Evolutionary conservation across 2,888 invertebrate species (phyloP).

Genomic region (Drosophila eohydei): DNA sequence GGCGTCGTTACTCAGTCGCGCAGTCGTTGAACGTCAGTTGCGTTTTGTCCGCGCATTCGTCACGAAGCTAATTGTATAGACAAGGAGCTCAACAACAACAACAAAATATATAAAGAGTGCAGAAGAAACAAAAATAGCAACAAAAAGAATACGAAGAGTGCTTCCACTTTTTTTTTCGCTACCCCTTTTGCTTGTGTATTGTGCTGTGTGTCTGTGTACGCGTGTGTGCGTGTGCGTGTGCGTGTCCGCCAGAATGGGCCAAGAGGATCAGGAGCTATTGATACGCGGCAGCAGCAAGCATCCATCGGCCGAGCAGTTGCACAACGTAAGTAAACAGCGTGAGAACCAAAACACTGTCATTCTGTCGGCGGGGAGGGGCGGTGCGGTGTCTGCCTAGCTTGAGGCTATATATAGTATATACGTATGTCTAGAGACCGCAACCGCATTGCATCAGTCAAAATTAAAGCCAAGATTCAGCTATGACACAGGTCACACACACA

Average conservation of each 20-base stretch:
- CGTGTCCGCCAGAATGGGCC: conserved; percentile 68
- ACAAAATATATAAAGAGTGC: not conserved
- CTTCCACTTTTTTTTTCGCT: not conserved
- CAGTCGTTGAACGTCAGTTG: conserved; percentile 63
- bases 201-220: not conserved
- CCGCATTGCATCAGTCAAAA: conserved; percentile 55
- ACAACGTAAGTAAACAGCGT: conserved; percentile 76
- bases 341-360: conserved; percentile 48
- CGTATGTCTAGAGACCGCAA: conserved; percentile 35
- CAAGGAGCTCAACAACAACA: not conserved
- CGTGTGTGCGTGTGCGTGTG: conserved; percentile 6
- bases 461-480: conserved; percentile 20
- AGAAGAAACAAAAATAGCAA: conserved; percentile 1
- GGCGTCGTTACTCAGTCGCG: conserved; percentile 24
- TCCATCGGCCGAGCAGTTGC: conserved; percentile 77
- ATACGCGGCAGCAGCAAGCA: conserved; percentile 75
- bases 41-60: conserved; percentile 72
- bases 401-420: too few relatives aligned
- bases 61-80: conserved; percentile 46
- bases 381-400: not conserved
- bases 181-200: too few relatives aligned
- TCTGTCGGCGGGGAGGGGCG: not conserved
- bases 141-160: not conserved
- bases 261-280: conserved; percentile 82
- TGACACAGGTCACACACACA: conserved; percentile 12